Evolutionary conservation across 2,888 invertebrate species (phyloP).

Genomic region (Busseola fusca): DNA sequence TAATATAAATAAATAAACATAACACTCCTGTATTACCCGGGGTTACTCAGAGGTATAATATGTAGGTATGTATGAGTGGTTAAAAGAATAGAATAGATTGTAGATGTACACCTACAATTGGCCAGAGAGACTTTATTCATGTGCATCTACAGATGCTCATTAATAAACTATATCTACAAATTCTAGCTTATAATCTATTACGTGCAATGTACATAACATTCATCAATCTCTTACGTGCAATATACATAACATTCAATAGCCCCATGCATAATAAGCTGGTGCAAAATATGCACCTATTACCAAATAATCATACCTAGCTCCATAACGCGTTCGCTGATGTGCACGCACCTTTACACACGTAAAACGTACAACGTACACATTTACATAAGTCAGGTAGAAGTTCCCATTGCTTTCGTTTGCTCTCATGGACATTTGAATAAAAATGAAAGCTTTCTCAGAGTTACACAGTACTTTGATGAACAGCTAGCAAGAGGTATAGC

Average conservation of each 20-base stretch:
- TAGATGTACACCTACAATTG: too few relatives aligned
- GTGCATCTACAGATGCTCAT: neutral
- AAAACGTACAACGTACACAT: slow-evolving; percentile 13
- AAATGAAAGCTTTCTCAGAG: slow-evolving; percentile 49
- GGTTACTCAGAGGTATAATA: too few relatives aligned
- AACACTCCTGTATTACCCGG: too few relatives aligned
- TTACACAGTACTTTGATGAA: slow-evolving; percentile 16
- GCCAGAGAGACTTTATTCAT: neutral
- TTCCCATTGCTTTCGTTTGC: slow-evolving; percentile 55
- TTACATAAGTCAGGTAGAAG: slow-evolving; percentile 36
- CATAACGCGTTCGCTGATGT: neutral
- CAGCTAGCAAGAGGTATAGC: slow-evolving; percentile 11
- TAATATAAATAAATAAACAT: too few relatives aligned
- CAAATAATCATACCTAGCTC: neutral
- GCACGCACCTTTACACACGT: neutral
- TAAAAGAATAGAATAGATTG: too few relatives aligned
- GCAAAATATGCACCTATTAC: neutral
- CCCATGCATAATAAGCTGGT: neutral
- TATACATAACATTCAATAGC: neutral
- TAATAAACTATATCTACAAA: neutral
- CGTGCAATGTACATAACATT: too few relatives aligned
- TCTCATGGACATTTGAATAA: slow-evolving; percentile 55
- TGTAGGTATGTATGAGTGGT: too few relatives aligned
- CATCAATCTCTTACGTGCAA: neutral
- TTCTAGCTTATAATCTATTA: neutral